Evolutionary conservation across 2,113 vertebrate species (phyloP).

Genomic region (Sarotherodon lohbergeri): DNA sequence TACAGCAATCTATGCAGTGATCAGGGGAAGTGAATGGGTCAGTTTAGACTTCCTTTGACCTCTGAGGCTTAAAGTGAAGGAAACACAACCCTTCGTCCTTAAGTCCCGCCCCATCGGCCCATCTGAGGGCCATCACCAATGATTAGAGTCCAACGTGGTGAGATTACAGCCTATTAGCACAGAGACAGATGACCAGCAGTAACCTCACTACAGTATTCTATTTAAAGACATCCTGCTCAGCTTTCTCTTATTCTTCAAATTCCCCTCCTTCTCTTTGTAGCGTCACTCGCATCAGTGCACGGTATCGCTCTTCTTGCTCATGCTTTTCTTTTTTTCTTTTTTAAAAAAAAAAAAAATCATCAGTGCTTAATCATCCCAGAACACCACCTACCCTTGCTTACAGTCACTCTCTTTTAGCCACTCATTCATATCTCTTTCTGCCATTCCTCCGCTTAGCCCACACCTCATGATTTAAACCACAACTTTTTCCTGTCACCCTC

Average conservation of each 20-base stretch:
- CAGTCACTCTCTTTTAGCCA: background rate
- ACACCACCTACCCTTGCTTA: background rate
- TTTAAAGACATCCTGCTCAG: constrained; percentile 31
- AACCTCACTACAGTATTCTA: constrained; percentile 57
- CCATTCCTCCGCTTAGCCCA: background rate
- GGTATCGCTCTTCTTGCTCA: background rate
- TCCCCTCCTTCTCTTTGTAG: background rate
- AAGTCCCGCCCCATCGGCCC: constrained; percentile 63
- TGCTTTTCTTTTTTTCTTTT: background rate
- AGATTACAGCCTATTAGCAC: constrained; percentile 76
- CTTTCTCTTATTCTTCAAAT: background rate
- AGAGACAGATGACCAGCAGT: constrained; percentile 53
- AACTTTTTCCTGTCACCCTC: background rate
- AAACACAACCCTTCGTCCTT: constrained; percentile 1
- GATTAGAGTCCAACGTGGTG: constrained; percentile 73
- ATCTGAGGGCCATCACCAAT: constrained; percentile 66
- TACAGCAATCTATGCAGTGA: background rate
- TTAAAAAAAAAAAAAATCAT: background rate
- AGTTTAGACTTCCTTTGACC: constrained; percentile 28
- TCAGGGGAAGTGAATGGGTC: background rate
- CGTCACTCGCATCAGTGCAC: background rate
- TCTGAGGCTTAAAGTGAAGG: constrained; percentile 36
- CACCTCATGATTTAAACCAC: background rate
- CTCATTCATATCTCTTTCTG: background rate
- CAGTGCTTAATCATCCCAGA: background rate